These are phyloP conservation scores for Oncopodura yosiiana DNA, from an alignment of 1,140 invertebrate species.

Conservation along the genomic window DNA sequence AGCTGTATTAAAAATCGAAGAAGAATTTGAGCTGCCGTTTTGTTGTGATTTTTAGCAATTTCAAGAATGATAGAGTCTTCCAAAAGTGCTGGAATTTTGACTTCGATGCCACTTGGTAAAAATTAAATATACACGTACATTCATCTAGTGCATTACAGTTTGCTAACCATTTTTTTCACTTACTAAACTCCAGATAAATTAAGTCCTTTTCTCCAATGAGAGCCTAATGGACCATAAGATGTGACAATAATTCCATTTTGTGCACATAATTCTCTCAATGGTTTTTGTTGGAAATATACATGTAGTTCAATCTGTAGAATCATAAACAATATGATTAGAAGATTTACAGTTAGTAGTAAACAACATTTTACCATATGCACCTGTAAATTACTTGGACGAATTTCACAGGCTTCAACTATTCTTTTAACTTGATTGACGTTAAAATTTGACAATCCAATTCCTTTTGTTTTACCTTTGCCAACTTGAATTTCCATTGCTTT, in stretches of 20 bases:
- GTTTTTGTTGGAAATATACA: conserved; percentile 43
- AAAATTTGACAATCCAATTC: conserved; percentile 52
- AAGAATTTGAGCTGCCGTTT: conserved; percentile 66
- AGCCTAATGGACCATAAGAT: conserved; percentile 11
- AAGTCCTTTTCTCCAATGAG: too few relatives aligned
- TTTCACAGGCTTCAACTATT: conserved; percentile 47
- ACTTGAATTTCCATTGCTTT: conserved; percentile 42
- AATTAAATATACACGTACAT: too few relatives aligned
- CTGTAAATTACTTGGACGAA: conserved; percentile 52
- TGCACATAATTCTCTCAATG: conserved; percentile 40
- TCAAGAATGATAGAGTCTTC: conserved; percentile 55
- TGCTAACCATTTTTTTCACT: too few relatives aligned
- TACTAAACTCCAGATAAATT: too few relatives aligned
- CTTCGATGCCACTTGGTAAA: too few relatives aligned
- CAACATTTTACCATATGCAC: background rate
- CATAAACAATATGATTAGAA: too few relatives aligned
- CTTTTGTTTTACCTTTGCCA: background rate
- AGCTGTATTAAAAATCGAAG: conserved; percentile 63
- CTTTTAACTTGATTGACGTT: conserved; percentile 43
- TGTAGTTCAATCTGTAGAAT: conserved; percentile 38
- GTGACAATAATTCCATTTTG: conserved; percentile 26
- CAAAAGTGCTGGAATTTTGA: too few relatives aligned
- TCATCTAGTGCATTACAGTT: too few relatives aligned
- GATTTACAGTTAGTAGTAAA: background rate
- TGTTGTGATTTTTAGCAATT: conserved; percentile 57